phyloP scores from a whole-genome alignment of 2,888 invertebrate genomes.

The Mesoligia furuncula region DNA sequence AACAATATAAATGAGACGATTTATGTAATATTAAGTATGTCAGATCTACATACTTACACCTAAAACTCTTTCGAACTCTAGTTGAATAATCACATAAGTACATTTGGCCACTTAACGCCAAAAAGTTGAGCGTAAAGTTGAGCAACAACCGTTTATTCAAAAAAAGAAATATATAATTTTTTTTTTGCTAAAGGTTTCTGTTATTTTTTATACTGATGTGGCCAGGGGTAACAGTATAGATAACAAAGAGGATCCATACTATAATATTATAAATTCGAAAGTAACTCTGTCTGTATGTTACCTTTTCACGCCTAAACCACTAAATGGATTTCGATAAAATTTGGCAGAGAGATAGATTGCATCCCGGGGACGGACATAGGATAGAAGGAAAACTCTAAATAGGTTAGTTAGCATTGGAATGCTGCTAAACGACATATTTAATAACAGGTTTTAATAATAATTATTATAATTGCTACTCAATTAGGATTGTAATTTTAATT shows the following conservation, averaged over 20 bases:
- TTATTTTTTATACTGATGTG: not conserved
- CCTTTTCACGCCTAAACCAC: too few relatives aligned
- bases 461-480: too few relatives aligned
- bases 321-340: too few relatives aligned
- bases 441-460: too few relatives aligned
- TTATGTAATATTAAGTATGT: not conserved
- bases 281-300: too few relatives aligned
- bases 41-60: constrained; percentile 8
- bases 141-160: constrained; percentile 12
- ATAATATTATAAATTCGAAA: too few relatives aligned
- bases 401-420: not conserved
- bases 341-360: too few relatives aligned
- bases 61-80: constrained; percentile 22
- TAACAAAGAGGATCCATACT: not conserved
- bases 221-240: not conserved
- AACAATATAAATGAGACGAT: constrained; percentile 4
- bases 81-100: constrained; percentile 5
- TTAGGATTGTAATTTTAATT: too few relatives aligned
- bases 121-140: constrained; percentile 6
- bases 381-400: not conserved
- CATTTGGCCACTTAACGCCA: not conserved
- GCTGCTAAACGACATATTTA: too few relatives aligned
- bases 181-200: not conserved
- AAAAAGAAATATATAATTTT: not conserved
- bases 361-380: too few relatives aligned